Conservation (phyloP, 1,140 invertebrate species). For the Oscheius sp. region DNA sequence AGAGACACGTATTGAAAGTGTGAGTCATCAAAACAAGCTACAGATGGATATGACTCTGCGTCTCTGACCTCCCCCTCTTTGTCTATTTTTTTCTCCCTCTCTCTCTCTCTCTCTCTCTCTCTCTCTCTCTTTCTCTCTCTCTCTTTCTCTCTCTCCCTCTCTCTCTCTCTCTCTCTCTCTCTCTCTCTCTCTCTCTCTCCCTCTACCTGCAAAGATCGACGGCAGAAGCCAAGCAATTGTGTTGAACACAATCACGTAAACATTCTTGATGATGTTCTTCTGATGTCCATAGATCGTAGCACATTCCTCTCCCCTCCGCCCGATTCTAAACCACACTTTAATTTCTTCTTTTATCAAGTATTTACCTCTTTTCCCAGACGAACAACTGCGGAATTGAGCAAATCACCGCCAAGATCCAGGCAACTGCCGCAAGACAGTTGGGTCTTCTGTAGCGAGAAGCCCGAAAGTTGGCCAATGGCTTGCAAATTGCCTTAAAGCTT, state of each 20-base stretch:
- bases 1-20: no score
- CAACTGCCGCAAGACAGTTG: conserved; percentile 46
- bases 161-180: not conserved
- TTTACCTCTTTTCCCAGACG: conserved; percentile 42
- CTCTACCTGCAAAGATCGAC: conserved; percentile 47
- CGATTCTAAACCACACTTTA: not conserved
- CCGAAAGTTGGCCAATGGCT: conserved; percentile 53
- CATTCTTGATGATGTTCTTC: conserved; percentile 29
- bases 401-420: conserved; percentile 49
- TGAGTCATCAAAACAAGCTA: no score
- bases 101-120: no score
- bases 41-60: no score
- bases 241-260: conserved; percentile 52
- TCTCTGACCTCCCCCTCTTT: no score
- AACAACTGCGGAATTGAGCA: conserved; percentile 53
- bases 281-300: conserved; percentile 44
- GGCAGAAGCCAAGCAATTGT: conserved; percentile 54
- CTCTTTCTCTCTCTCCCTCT: not conserved
- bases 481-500: conserved; percentile 53
- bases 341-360: not conserved
- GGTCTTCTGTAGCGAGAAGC: conserved; percentile 55
- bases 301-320: conserved; percentile 36
- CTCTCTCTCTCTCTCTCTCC: no score
- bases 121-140: no score
- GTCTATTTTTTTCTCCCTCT: no score